Evolutionary conservation across 2,113 vertebrate genomes (phyloP), one percentile per base, ranked within the genome.

Genomic region (Coptodon bakossiorum): DNA sequence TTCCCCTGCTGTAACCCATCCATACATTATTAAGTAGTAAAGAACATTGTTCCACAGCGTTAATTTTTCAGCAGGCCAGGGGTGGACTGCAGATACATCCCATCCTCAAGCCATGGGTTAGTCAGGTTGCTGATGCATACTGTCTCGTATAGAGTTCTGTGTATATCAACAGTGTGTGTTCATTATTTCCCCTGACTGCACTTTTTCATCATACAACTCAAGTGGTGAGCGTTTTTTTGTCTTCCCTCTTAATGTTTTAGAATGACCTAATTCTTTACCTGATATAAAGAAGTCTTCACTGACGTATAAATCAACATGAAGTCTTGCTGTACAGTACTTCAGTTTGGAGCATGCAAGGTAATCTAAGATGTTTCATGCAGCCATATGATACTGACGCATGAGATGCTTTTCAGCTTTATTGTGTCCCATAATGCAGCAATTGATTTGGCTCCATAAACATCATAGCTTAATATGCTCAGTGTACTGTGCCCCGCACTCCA

Each of bases 361-460:
- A 85, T 89, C 63, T 80, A 71, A 66, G 83, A 56, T 50, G 50
- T 56, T 82, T 82, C 63, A 29, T 87, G 78, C 73, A 66, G 29
- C 78, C 84, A 59, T 80, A 86, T 63, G 87, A 90, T 94, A 80
- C 88, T 3, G 82, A 89, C 66, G 80, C 84, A 82, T 9, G 81
- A 89, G 85, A 59, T 63, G 76, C 68, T 79, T 53, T 83, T 81
- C 17, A 27, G 88, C 61, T 83, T 92, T 88, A 89, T 86, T 79
- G 87, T 86, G 87, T 92, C 80, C 84, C 84, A 86, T 90, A 93
- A 85, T 93, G 73, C 86, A 73, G 68, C 82, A 92, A 93, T 93
- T 93, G 93, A 95, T 95, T 95, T 91, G 83, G 92, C 90, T 92
- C 84, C 92, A 93, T 93, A 93, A 93, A 92, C 92, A 93, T 93